A percentile compares a stretch with the other conserved stretches of the same genome.
Evolutionary conservation across 2,113 vertebrate species (phyloP).

Genomic region (Petaurus breviceps): DNA sequence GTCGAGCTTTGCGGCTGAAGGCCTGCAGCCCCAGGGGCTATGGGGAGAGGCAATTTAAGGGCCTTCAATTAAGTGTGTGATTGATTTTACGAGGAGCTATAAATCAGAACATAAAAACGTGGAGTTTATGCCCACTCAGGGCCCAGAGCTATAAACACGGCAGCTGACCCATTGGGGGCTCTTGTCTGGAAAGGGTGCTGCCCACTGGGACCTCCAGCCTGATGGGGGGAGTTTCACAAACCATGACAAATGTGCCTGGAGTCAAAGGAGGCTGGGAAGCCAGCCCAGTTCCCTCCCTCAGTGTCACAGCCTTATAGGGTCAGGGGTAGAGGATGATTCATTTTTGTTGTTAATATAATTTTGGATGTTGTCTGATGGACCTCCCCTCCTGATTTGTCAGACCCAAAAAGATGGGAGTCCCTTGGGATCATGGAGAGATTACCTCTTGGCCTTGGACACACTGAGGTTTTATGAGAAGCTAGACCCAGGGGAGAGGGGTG

Average conservation of each 20-base stretch:
- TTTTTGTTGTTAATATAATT: not conserved
- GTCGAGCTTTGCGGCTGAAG: not conserved
- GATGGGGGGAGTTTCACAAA: not conserved
- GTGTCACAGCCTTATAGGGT: not conserved
- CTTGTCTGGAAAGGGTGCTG: not conserved
- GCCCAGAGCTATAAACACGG: slow-evolving; percentile 54
- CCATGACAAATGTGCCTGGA: not conserved
- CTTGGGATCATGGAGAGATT: not conserved
- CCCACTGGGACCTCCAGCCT: not conserved
- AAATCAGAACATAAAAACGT: slow-evolving; percentile 69
- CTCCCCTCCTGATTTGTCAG: not conserved
- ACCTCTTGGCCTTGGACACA: not conserved
- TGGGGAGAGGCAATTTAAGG: slow-evolving; percentile 45
- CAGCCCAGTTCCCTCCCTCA: not conserved
- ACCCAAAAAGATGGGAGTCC: not conserved
- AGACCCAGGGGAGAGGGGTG: not conserved
- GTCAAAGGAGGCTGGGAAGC: not conserved
- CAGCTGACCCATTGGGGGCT: slow-evolving; percentile 1
- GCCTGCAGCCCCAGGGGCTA: slow-evolving; percentile 1
- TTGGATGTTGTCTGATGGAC: not conserved
- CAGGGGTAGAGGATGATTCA: not conserved
- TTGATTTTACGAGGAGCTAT: slow-evolving; percentile 66
- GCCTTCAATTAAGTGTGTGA: slow-evolving; percentile 63
- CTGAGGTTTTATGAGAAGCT: slow-evolving; percentile 58
- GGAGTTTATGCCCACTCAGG: slow-evolving; percentile 35